These are phyloP conservation scores for Mormyrus proboscirostris DNA, from an alignment of 2,797 vertebrate genomes.

Conservation along the genomic window DNA sequence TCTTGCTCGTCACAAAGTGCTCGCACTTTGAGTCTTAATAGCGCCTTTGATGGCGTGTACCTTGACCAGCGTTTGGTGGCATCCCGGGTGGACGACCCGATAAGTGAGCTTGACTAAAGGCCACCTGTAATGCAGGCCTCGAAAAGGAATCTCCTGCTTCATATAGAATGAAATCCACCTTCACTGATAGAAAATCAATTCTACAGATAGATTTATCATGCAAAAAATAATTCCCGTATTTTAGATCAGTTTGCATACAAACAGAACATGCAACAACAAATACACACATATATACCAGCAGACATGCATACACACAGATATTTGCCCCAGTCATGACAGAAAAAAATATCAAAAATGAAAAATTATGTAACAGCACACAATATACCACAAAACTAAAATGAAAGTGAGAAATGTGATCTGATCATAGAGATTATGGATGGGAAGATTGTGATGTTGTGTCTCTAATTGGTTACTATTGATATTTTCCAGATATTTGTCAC, in stretches of 20 bases:
- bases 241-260: neutral
- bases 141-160: neutral
- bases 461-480: neutral
- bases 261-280: neutral
- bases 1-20: neutral
- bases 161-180: slow-evolving; percentile 10
- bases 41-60: neutral
- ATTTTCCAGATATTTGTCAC: neutral
- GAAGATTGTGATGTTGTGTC: neutral
- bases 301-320: neutral
- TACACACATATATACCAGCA: neutral
- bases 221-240: neutral
- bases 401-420: neutral
- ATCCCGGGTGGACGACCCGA: neutral
- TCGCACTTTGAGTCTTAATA: neutral
- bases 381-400: neutral
- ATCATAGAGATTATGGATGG: neutral
- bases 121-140: neutral
- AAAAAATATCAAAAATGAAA: neutral
- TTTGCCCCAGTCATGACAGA: neutral
- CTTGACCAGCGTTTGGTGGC: neutral
- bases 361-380: neutral
- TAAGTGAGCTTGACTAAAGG: neutral
- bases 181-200: slow-evolving; percentile 19
- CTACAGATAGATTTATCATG: slow-evolving; percentile 17